Base-by-base conservation (phyloP, 2,113 vertebrate species). In the Epinephelus fuscoguttatus region DNA sequence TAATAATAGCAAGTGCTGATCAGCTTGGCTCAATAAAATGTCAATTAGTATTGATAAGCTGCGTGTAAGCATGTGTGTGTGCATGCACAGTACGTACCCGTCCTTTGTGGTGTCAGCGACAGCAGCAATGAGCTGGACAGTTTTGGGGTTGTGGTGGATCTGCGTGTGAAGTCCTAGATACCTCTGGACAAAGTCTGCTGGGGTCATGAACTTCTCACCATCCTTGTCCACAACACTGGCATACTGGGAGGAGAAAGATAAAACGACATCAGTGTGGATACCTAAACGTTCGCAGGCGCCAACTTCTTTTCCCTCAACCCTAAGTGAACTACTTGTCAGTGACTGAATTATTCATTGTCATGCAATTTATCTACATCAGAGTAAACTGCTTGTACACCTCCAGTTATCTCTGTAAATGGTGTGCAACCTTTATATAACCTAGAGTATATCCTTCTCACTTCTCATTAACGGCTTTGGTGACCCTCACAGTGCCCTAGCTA, bases 71-170 rank as follows among this genome's bases (percentile, higher is more conserved):
- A 17, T 63, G 47, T 70, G 60, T 62, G 30, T 45, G 68, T 68
- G 7, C 3, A 10, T 25, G 3, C 53, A 42, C 2, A 2, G 6
- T 23, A 85, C 97, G 93, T 93, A 99, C 98, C 98, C 98, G 92
- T 99, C 98, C 92, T 99, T 99, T 66, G 98, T 99, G 73, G 98
- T 98, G 94, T 99, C 98, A 11, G 98, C 98, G 40, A 99, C 98
- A 91, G 97, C 98, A 72, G 97, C 97, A 59, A 99, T 95, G 70
- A 99, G 96, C 78, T 98, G 96, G 27, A 99, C 97, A 13, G 97
- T 98, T 95, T 97, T 98, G 81, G 97, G 97, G 89, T 99, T 99
- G 94, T 96, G 96, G 82, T 95, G 95, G 1, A 96, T 95, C 82
- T 98, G 97, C 45, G 96, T 97, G 73, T 99, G 95, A 23, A 99